These are phyloP conservation scores for Candidula unifasciata DNA, from an alignment of 2,888 invertebrate genomes.

Conservation along the genomic window DNA sequence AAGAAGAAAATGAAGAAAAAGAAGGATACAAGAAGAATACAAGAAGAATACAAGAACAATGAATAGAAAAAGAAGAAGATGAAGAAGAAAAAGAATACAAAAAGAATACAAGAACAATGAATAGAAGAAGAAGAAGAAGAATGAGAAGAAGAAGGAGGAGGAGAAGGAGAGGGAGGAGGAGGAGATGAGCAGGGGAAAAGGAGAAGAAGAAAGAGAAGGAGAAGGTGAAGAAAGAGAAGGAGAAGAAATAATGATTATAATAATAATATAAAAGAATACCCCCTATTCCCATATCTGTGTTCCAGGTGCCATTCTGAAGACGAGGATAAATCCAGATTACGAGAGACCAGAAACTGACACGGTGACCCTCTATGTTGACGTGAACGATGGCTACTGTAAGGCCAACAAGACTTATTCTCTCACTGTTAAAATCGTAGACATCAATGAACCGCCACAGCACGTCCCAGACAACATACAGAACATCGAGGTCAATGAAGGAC, in stretches of 20 bases:
- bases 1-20: too few species aligned
- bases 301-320: slow-evolving; percentile 14
- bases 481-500: slow-evolving; percentile 38
- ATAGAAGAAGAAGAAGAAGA: too few species aligned
- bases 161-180: too few species aligned
- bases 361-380: slow-evolving; percentile 44
- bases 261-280: background rate
- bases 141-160: too few species aligned
- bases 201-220: too few species aligned
- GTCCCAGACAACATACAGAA: background rate
- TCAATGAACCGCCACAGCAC: slow-evolving; percentile 41
- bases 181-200: too few species aligned
- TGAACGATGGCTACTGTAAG: slow-evolving; percentile 51
- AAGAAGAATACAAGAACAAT: too few species aligned
- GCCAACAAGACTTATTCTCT: slow-evolving; percentile 37
- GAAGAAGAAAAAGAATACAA: too few species aligned
- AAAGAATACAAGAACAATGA: too few species aligned
- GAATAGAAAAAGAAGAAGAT: too few species aligned
- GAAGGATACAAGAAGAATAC: too few species aligned
- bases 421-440: slow-evolving; percentile 40
- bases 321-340: slow-evolving; percentile 43
- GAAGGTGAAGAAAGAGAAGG: too few species aligned
- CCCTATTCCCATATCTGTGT: background rate
- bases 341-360: slow-evolving; percentile 43
- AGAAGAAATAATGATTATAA: background rate